Base-by-base conservation (phyloP, 2,888 invertebrate genomes). In the Drosophila nr. perissopoda region DNA sequence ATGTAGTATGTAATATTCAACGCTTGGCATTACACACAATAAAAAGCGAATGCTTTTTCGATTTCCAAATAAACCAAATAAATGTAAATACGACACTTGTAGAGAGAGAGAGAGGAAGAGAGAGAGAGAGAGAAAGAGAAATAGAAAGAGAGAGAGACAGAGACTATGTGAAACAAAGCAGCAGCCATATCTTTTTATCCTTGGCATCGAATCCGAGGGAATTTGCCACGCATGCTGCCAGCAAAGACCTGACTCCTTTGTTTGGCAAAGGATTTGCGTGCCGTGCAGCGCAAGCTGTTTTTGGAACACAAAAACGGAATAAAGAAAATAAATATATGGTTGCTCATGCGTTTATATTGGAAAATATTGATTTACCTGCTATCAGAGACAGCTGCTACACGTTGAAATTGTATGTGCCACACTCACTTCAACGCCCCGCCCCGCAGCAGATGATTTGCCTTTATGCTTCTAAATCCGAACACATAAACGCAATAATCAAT, bases 301-400 rank as follows among this genome's bases (percentile, higher is more conserved):
- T 46, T 51, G 68, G 40, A 52, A 31, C 29, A 69, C 49, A 71
- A 63, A 57, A 51, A 33, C 25, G 34, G 40, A 29, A 48, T 8
- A 48, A n/a, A 48, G 46, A 48, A 62, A 33, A 49, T 46, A 64
- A 56, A 46, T 52, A 58, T 65, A 49, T 78, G 67, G 73, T 75
- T 81, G 72, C 75, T 79, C 83, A 85, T 81, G 76, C 79, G 87
- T 80, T 83, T 76, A 83, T 86, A 86, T 88, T 88, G 88, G 79
- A 88, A 89, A 88, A 85, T 87, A 87, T 87, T 87, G 87, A 89
- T 87, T 89, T 88, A 88, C 89, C 87, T 88, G 89, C 89, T 65
- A 85, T 82, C 87, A 89, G 79, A 85, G 81, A 67, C 86, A 87
- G 76, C 88, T 89, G 89, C 70, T 60, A 60, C 80, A 69, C 76